Conservation (phyloP, 2,888 invertebrate species). For the Cepaea hortensis region DNA sequence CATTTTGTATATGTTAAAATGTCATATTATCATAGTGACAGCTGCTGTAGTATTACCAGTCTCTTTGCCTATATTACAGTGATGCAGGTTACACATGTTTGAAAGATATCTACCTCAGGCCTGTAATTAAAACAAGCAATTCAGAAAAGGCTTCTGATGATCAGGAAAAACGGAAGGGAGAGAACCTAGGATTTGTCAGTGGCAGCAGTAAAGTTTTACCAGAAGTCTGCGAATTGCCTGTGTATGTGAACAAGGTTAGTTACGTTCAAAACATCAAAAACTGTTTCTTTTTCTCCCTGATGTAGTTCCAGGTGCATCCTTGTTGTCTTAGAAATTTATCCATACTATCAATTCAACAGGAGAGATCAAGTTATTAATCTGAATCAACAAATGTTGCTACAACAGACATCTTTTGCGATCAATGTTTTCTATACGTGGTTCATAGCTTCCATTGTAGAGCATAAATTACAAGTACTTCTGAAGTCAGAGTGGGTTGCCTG, state of each 20-base stretch:
- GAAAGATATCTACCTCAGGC: conserved; percentile 63
- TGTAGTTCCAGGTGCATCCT: too few species aligned
- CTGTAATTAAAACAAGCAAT: conserved; percentile 54
- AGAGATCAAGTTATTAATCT: too few species aligned
- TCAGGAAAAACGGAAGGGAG: background rate
- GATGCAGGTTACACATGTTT: conserved; percentile 15
- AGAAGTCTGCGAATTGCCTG: conserved; percentile 66
- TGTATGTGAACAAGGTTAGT: conserved; percentile 71
- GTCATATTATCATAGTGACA: background rate
- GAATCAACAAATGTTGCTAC: too few species aligned
- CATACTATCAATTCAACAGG: too few species aligned
- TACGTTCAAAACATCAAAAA: background rate
- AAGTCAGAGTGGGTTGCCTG: too few species aligned
- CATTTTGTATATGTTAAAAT: too few species aligned
- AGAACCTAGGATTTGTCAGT: conserved; percentile 13
- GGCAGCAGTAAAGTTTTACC: conserved; percentile 24
- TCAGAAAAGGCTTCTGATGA: background rate
- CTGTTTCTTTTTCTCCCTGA: background rate
- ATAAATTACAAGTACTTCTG: too few species aligned
- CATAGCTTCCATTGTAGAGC: too few species aligned
- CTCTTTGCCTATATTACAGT: conserved; percentile 9
- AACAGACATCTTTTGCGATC: too few species aligned
- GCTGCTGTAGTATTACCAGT: too few species aligned
- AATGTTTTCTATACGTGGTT: too few species aligned
- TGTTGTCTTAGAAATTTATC: too few species aligned